phyloP scores from a whole-genome alignment of 2,113 vertebrate genomes.

The Mionectes macconnelli region DNA sequence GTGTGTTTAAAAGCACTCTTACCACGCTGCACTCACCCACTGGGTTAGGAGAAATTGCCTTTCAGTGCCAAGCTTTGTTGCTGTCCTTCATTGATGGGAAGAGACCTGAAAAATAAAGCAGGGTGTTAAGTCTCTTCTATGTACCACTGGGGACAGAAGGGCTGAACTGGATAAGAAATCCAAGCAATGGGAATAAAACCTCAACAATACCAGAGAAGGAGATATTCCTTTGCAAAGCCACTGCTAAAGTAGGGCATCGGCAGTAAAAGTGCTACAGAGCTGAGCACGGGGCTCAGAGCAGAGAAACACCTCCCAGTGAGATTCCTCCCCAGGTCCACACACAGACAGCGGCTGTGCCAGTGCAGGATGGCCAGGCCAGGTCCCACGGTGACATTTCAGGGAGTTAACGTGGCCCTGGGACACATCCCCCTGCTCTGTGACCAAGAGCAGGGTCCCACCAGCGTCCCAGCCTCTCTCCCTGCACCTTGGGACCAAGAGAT shows the following conservation, averaged over 20 bases:
- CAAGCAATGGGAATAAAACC: neutral
- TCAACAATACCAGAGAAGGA: neutral
- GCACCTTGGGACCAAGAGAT: neutral
- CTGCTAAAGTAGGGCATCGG: neutral
- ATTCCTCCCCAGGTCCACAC: neutral
- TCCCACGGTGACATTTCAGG: neutral
- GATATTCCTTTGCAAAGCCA: neutral
- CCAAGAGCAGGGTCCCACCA: neutral
- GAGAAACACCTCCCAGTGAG: neutral
- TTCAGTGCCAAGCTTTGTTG: neutral
- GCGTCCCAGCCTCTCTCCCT: neutral
- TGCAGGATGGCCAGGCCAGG: neutral
- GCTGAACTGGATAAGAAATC: neutral
- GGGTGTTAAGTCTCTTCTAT: neutral
- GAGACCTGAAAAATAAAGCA: neutral
- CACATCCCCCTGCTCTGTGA: neutral
- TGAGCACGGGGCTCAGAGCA: neutral
- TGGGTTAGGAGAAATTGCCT: constrained; percentile 45
- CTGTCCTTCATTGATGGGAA: neutral
- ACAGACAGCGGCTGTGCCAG: rapidly evolving
- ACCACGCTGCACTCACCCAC: neutral
- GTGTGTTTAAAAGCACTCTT: constrained; percentile 69
- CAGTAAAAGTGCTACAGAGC: neutral
- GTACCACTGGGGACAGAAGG: neutral
- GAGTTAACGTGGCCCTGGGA: neutral